phyloP scores from a whole-genome alignment of 2,113 vertebrate species.

The Syngnathus typhle region DNA sequence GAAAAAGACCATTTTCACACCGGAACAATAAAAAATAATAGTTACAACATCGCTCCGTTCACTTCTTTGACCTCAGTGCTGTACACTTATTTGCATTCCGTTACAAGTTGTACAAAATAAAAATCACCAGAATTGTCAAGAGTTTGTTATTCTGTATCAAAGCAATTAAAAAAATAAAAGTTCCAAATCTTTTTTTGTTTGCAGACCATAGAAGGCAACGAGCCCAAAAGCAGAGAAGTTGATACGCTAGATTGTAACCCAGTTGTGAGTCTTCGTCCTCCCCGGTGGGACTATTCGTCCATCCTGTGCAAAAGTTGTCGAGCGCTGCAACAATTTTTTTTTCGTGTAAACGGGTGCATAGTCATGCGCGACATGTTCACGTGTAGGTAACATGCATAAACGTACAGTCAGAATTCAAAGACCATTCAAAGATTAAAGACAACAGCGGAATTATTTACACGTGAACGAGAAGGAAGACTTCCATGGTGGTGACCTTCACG shows the following conservation, averaged over 20 bases:
- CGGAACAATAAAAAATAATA: slow-evolving; percentile 37
- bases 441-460: slow-evolving; percentile 55
- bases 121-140: slow-evolving; percentile 44
- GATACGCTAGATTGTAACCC: slow-evolving; percentile 40
- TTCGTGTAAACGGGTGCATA: slow-evolving; percentile 63
- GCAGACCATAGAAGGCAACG: slow-evolving; percentile 52
- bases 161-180: slow-evolving; percentile 78
- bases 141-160: slow-evolving; percentile 69
- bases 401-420: slow-evolving; percentile 18
- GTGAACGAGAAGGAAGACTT: slow-evolving; percentile 58
- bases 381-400: slow-evolving; percentile 72
- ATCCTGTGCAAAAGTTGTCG: slow-evolving; percentile 50
- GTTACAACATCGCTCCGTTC: slow-evolving; percentile 17
- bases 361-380: slow-evolving; percentile 66
- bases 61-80: slow-evolving; percentile 8
- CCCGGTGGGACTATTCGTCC: slow-evolving; percentile 35
- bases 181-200: slow-evolving; percentile 48
- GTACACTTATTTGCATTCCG: slow-evolving; percentile 5
- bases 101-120: slow-evolving; percentile 49
- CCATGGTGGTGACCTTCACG: slow-evolving; percentile 29
- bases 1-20: slow-evolving; percentile 50
- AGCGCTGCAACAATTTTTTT: slow-evolving; percentile 46
- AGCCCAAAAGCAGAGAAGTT: slow-evolving; percentile 43
- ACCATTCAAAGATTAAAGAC: slow-evolving; percentile 17
- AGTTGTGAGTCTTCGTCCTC: slow-evolving; percentile 31